Evolutionary conservation across 1,140 invertebrate genomes (phyloP), one percentile per base, ranked within the genome.

Genomic region (Rhopalosiphum maidis): DNA sequence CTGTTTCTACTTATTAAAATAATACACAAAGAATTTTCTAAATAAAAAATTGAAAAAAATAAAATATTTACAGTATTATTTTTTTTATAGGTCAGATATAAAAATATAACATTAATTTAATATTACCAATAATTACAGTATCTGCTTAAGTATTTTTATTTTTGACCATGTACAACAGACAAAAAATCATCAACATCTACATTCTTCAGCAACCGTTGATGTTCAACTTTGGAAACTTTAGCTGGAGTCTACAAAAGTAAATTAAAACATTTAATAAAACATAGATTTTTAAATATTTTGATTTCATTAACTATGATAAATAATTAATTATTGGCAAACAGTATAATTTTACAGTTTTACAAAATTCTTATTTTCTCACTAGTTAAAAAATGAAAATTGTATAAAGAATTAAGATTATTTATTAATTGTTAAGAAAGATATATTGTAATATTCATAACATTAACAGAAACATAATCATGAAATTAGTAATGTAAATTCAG

Each of bases 121-220:
- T 68, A 68, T n/a, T 77, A 77, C 11, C 60, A n/a, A 77, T n/a
- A 77, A 77, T 77, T n/a, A 77, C 11, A 77, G 30, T 77, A 35
- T 35, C 11, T n/a, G 15, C n/a, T 68, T 21, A 77, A 18, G 18
- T 0, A n/a, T n/a, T 55, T 90, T 90, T 25, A 92, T 86, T 93
- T 85, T 85, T 37, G 82, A 35, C 91, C 91, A n/a, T 93, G 91
- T 85, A 93, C 91, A 8, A 93, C 82, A 30, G 91, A 93, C 35
- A 93, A 93, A 93, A 93, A 93, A 55, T 93, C 82, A 85, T 93
- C 91, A 37, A 93, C 91, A 3, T 93, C 30, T 25, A 93, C 82
- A n/a, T 93, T 93, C 21, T 86, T 93, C 37, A 93, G 30, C 35
- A 93, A 93, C 5, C 91, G n/a, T 93, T 93, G 91, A 55, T 93